Evolutionary conservation across 2,888 invertebrate species (phyloP).

Genomic region (Oscheius sp.): DNA sequence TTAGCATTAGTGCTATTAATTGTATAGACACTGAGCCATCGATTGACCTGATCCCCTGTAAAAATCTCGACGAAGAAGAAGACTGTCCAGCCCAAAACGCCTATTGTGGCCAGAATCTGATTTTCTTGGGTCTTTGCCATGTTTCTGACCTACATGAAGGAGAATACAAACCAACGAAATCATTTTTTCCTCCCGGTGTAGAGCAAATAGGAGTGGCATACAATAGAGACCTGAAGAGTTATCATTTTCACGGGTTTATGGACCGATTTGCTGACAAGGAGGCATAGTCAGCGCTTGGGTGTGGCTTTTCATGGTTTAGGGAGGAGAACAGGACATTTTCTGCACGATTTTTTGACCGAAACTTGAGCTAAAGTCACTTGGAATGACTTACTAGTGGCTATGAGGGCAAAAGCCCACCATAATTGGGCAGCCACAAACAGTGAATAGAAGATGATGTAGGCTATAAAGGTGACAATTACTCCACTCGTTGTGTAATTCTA

Average conservation of each 20-base stretch:
- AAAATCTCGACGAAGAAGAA: conserved; percentile 34
- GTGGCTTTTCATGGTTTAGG: not conserved
- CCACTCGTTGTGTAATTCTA: conserved; percentile 10
- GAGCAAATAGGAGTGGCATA: conserved; percentile 7
- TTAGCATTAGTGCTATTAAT: conserved; percentile 14
- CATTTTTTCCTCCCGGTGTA: conserved; percentile 19
- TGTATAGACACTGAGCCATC: conserved; percentile 29
- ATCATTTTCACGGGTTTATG: not conserved
- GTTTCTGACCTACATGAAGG: conserved; percentile 12
- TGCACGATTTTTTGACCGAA: not conserved
- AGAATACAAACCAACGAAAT: conserved; percentile 22
- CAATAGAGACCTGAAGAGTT: conserved; percentile 20
- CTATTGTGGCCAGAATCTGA: conserved; percentile 14
- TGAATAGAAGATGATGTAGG: conserved; percentile 28
- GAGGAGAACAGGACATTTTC: not conserved
- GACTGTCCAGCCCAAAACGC: conserved; percentile 26
- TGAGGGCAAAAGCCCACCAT: conserved; percentile 37
- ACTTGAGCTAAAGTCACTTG: not conserved
- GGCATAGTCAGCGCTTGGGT: too few relatives aligned
- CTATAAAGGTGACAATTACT: conserved; percentile 18
- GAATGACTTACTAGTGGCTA: conserved; percentile 27
- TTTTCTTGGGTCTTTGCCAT: too few relatives aligned
- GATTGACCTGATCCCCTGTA: conserved; percentile 5
- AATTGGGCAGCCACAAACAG: conserved; percentile 32
- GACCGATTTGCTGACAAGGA: too few relatives aligned